Conservation (phyloP, 2,113 vertebrate genomes). For the Oreochromis tanganicae region DNA sequence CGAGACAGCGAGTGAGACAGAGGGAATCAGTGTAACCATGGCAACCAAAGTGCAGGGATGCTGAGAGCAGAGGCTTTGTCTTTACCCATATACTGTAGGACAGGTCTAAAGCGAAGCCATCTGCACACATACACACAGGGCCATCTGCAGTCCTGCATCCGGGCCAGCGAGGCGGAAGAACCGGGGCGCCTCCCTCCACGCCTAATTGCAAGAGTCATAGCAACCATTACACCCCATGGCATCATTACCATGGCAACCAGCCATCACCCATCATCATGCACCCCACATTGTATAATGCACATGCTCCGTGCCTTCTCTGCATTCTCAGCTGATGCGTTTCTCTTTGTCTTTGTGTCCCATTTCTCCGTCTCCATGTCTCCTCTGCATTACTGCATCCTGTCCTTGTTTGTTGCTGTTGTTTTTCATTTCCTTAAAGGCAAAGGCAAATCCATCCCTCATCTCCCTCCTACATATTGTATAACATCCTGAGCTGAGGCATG, state of each 20-base stretch:
- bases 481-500: not conserved
- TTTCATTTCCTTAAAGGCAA: not conserved
- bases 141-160: constrained; percentile 62
- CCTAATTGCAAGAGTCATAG: constrained; percentile 41
- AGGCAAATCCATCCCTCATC: not conserved
- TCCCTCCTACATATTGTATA: not conserved
- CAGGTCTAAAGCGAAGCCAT: constrained; percentile 38
- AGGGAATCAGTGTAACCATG: constrained; percentile 50
- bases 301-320: not conserved
- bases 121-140: constrained; percentile 8
- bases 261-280: constrained; percentile 29
- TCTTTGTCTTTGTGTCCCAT: not conserved
- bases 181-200: constrained; percentile 35
- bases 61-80: constrained; percentile 54
- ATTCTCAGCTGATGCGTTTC: not conserved
- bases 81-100: constrained; percentile 14
- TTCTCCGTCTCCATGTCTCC: not conserved
- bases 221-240: constrained; percentile 56
- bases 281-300: constrained; percentile 17
- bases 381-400: not conserved
- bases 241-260: constrained; percentile 49
- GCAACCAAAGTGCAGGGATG: constrained; percentile 54
- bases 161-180: constrained; percentile 49
- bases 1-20: not conserved
- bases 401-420: not conserved